A percentile compares a stretch with the other conserved stretches of the same genome.
Evolutionary conservation across 2,113 vertebrate genomes (phyloP).

Genomic region (Pionites leucogaster): DNA sequence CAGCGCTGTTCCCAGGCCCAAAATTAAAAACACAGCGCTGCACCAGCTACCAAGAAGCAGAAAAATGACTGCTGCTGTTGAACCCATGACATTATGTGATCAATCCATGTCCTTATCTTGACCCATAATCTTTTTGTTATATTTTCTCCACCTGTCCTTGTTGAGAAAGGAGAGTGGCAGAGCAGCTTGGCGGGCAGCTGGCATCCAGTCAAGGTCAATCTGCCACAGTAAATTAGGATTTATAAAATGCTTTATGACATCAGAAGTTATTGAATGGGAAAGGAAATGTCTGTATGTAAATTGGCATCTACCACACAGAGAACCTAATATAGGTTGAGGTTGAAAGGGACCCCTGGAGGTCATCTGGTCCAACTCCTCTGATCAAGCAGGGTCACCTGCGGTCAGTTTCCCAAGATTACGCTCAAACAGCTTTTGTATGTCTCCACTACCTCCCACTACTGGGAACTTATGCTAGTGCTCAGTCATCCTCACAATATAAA

Average conservation of each 20-base stretch:
- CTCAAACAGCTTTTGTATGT: background rate
- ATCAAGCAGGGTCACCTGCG: background rate
- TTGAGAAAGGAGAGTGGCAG: background rate
- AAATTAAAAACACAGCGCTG: too few relatives aligned
- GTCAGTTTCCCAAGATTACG: background rate
- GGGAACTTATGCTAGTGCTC: background rate
- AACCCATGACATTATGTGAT: too few relatives aligned
- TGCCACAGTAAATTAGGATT: background rate
- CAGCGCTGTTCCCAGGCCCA: too few relatives aligned
- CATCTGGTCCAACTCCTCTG: background rate
- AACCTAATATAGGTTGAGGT: background rate
- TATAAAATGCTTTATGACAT: background rate
- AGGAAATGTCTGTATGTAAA: background rate
- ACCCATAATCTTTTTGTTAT: rapidly evolving
- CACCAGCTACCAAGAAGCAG: too few relatives aligned
- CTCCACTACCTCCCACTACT: background rate
- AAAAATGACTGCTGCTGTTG: too few relatives aligned
- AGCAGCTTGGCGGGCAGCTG: background rate
- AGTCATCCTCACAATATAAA: background rate
- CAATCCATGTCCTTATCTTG: background rate
- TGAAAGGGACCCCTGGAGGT: background rate
- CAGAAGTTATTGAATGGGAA: background rate
- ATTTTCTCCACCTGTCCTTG: background rate
- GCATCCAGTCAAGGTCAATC: background rate
- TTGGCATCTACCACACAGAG: background rate